Evolutionary conservation across 1,140 invertebrate species (phyloP).

Genomic region (Drosophila ambigua): DNA sequence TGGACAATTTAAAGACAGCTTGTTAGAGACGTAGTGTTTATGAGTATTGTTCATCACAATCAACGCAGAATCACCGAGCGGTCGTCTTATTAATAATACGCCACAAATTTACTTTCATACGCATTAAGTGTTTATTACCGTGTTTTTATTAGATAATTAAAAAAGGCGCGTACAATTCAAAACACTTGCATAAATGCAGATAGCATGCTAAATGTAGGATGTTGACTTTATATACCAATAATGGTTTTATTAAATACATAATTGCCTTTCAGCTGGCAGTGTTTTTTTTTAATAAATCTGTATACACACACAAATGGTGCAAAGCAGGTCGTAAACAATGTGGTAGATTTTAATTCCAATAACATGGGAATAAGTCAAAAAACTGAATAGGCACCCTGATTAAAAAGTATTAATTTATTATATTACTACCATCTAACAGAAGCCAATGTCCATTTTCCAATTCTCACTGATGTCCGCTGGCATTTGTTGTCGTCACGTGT

Average conservation of each 20-base stretch:
- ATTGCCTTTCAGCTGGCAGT: constrained; percentile 72
- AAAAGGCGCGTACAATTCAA: constrained; percentile 34
- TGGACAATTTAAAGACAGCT: too few relatives aligned
- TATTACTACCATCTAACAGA: constrained; percentile 45
- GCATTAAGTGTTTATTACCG: constrained; percentile 28
- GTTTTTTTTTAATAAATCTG: constrained; percentile 53
- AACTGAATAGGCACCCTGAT: constrained; percentile 30
- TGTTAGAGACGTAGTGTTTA: too few relatives aligned
- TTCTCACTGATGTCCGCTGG: constrained; percentile 62
- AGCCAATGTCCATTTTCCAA: constrained; percentile 45
- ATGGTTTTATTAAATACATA: constrained; percentile 33
- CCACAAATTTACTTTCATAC: constrained; percentile 1
- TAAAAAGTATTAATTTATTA: constrained; percentile 32
- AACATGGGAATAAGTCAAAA: constrained; percentile 31
- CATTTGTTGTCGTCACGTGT: constrained; percentile 72
- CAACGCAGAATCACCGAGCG: too few relatives aligned
- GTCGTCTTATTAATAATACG: constrained; percentile 1
- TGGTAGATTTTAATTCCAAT: constrained; percentile 36
- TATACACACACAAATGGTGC: constrained; percentile 25
- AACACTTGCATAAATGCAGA: constrained; percentile 49
- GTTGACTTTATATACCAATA: constrained; percentile 16
- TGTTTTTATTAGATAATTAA: constrained; percentile 25
- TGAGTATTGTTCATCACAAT: too few relatives aligned
- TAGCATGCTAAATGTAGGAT: constrained; percentile 41
- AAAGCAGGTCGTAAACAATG: constrained; percentile 30